Conservation (phyloP, 2,888 invertebrate genomes). For the Himalopsyche anomala region DNA sequence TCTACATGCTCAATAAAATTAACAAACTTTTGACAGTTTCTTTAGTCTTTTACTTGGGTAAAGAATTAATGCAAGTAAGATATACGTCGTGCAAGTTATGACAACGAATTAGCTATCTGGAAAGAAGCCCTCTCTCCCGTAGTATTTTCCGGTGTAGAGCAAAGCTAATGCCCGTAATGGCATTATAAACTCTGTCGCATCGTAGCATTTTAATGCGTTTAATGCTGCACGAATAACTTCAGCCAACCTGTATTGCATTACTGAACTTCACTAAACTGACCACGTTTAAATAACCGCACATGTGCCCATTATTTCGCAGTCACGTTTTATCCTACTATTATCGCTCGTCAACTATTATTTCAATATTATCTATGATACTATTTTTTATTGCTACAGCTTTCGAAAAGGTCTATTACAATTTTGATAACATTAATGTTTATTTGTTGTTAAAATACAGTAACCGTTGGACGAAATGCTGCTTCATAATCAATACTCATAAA, state of each 20-base stretch:
- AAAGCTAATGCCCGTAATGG: conserved; percentile 63
- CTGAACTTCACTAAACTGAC: conserved; percentile 45
- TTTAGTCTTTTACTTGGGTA: no score
- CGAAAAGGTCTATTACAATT: no score
- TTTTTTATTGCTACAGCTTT: no score
- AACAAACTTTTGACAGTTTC: no score
- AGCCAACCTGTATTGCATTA: conserved; percentile 51
- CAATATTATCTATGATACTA: no score
- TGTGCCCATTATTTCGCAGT: background rate
- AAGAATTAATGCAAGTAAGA: background rate
- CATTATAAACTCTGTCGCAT: conserved; percentile 63
- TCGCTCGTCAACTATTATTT: background rate
- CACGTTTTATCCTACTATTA: background rate
- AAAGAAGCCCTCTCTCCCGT: conserved; percentile 34
- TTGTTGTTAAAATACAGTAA: no score
- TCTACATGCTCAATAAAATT: no score
- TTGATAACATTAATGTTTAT: no score
- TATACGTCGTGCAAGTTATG: conserved; percentile 12
- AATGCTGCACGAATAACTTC: conserved; percentile 57
- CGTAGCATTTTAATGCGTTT: conserved; percentile 65
- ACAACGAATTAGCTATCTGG: conserved; percentile 11
- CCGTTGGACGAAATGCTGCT: no score
- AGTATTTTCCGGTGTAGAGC: conserved; percentile 41
- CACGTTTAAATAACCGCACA: conserved; percentile 45
- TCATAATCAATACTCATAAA: no score